phyloP scores from a whole-genome alignment of 2,113 vertebrate genomes.

The Pedionomus torquatus region DNA sequence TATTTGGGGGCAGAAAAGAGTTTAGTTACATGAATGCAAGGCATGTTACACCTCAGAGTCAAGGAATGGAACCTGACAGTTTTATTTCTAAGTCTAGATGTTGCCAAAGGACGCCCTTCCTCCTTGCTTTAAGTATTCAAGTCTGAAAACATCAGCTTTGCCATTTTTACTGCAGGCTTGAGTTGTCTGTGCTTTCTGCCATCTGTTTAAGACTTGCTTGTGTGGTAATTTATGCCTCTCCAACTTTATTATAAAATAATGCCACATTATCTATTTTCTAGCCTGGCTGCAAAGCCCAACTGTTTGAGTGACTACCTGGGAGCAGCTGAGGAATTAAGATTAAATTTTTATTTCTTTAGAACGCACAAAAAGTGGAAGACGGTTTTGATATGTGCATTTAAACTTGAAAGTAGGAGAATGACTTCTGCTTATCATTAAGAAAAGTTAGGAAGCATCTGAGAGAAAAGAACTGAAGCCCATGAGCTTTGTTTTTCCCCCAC shows the following conservation, averaged over 20 bases:
- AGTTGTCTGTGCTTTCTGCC: background rate
- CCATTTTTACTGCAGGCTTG: background rate
- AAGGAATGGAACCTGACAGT: background rate
- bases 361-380: background rate
- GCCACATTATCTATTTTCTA: constrained; percentile 12
- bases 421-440: background rate
- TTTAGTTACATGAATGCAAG: background rate
- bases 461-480: constrained; percentile 1
- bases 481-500: background rate
- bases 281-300: background rate
- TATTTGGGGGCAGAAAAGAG: background rate
- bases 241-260: background rate
- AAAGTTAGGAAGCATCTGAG: background rate
- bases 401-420: background rate
- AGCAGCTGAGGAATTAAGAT: constrained; percentile 21
- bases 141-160: background rate
- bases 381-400: background rate
- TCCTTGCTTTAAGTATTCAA: background rate
- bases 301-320: background rate
- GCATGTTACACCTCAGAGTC: background rate
- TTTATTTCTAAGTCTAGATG: background rate
- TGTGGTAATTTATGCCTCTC: background rate
- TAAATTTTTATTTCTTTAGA: constrained; percentile 31
- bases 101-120: background rate
- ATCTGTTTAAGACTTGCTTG: background rate